Conservation (phyloP, 2,113 vertebrate species). For the Pluvialis apricaria region DNA sequence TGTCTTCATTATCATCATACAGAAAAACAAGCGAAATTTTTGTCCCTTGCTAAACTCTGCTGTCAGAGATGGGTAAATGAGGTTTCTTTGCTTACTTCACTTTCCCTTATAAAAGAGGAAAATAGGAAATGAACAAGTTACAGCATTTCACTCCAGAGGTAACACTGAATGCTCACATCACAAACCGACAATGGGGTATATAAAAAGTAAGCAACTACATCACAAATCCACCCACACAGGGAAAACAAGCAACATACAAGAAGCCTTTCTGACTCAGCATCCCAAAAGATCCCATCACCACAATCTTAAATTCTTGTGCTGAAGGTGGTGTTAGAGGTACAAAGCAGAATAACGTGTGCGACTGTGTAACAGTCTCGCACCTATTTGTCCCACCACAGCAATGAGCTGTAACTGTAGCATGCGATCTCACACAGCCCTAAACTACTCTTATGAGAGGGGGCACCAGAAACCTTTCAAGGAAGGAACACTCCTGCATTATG, state of each 20-base stretch:
- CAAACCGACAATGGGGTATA: neutral
- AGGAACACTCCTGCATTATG: neutral
- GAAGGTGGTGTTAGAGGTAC: neutral
- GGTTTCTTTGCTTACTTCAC: neutral
- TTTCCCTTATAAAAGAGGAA: neutral
- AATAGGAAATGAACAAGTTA: neutral
- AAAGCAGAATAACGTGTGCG: neutral
- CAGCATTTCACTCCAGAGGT: neutral
- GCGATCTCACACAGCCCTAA: neutral
- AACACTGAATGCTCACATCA: neutral
- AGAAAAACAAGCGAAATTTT: neutral
- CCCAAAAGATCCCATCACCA: neutral
- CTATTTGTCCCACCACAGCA: neutral
- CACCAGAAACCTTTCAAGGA: neutral
- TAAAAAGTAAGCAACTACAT: neutral
- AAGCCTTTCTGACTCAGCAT: neutral
- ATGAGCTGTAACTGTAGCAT: neutral
- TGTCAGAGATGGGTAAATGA: neutral
- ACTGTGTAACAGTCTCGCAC: neutral
- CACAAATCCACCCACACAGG: rapidly evolving
- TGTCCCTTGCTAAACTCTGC: neutral
- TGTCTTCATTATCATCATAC: neutral
- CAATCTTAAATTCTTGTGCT: neutral
- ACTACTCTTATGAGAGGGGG: neutral
- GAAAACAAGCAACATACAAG: neutral